These are phyloP conservation scores for Mionectes olivaceus DNA, from an alignment of 2,797 vertebrate species.

Conservation along the genomic window DNA sequence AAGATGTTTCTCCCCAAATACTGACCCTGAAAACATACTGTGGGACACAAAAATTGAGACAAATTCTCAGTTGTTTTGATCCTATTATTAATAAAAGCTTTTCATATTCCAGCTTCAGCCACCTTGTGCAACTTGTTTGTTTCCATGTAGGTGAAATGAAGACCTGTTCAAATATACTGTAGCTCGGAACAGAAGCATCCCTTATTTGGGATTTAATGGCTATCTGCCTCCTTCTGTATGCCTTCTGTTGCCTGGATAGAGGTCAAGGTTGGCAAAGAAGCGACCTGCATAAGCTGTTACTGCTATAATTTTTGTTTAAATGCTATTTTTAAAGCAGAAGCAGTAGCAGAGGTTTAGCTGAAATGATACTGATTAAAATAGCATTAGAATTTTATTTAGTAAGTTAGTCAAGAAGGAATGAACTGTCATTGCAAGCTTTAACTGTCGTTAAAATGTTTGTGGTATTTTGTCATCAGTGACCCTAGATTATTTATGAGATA, in stretches of 20 bases:
- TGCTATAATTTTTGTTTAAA: not conserved
- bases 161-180: not conserved
- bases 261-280: not conserved
- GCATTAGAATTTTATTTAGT: slow-evolving; percentile 15
- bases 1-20: not conserved
- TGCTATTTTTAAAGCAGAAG: slow-evolving; percentile 6
- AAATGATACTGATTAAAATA: slow-evolving; percentile 30
- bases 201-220: not conserved
- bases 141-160: not conserved
- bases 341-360: not conserved
- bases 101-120: not conserved
- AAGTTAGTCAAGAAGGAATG: not conserved
- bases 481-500: not conserved
- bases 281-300: not conserved
- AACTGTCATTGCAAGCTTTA: slow-evolving; percentile 12
- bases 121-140: not conserved
- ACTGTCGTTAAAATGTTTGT: slow-evolving; percentile 6
- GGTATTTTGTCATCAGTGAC: not conserved
- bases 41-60: not conserved
- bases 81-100: not conserved
- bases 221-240: not conserved
- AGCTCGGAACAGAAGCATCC: not conserved
- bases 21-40: not conserved
- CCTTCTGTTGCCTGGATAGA: not conserved
- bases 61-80: not conserved